Conservation (phyloP, 2,797 vertebrate genomes). For the Anguilla marmorata region DNA sequence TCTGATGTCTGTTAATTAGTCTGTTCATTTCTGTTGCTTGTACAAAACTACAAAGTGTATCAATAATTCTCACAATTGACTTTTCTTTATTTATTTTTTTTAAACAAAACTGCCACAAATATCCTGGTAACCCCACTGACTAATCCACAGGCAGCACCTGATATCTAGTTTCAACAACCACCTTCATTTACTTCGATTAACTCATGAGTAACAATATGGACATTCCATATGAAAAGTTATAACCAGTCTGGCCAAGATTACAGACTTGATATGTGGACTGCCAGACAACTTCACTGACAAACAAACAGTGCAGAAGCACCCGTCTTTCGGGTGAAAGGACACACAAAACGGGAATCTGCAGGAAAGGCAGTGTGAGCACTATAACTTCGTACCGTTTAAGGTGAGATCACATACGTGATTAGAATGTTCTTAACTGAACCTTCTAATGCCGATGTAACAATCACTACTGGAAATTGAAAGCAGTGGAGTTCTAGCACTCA, state of each 20-base stretch:
- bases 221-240: not conserved
- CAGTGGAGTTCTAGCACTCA: too few species aligned
- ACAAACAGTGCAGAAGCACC: not conserved
- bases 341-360: too few species aligned
- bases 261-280: not conserved
- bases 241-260: not conserved
- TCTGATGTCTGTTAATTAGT: not conserved
- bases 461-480: too few species aligned
- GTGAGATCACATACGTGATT: too few species aligned
- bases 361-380: too few species aligned
- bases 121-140: not conserved
- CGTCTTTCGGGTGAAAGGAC: not conserved
- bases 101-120: too few species aligned
- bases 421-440: too few species aligned
- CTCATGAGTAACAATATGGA: not conserved
- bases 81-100: too few species aligned
- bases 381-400: too few species aligned
- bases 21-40: not conserved
- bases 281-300: not conserved
- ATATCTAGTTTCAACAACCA: too few species aligned
- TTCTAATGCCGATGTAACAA: too few species aligned
- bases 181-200: not conserved
- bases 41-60: not conserved
- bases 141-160: not conserved
- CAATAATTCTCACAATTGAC: too few species aligned